Conservation (phyloP, 1,140 invertebrate genomes). For the Bombus haemorrhoidalis region DNA sequence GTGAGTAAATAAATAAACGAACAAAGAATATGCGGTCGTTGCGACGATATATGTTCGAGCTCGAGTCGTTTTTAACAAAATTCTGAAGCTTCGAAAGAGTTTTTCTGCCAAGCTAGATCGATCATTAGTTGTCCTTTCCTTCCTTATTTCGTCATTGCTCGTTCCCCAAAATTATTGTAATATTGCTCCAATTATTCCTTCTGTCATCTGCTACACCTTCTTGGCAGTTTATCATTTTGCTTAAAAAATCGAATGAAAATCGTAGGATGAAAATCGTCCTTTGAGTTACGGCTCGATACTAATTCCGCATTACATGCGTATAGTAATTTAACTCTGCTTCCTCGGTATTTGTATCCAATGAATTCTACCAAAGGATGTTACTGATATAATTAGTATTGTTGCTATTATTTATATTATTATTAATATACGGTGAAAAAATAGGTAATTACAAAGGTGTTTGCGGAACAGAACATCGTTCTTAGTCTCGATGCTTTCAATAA, state of each 20-base stretch:
- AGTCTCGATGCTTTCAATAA: background rate
- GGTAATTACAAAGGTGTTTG: background rate
- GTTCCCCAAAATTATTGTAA: too few relatives aligned
- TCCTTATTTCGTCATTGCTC: too few relatives aligned
- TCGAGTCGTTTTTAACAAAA: background rate
- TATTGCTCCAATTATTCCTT: too few relatives aligned
- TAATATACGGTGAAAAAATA: background rate
- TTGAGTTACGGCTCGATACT: too few relatives aligned
- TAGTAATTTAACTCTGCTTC: too few relatives aligned
- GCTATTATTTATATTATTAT: background rate
- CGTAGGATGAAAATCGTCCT: too few relatives aligned
- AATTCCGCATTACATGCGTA: too few relatives aligned
- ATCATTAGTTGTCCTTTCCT: background rate
- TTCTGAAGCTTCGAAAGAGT: background rate
- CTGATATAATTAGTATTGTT: background rate
- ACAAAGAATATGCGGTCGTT: conserved; percentile 48
- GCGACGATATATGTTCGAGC: conserved; percentile 38
- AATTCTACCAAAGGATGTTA: background rate
- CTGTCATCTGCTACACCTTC: too few relatives aligned
- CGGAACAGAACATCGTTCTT: background rate
- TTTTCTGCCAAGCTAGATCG: background rate
- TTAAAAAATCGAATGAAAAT: too few relatives aligned
- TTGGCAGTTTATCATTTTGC: too few relatives aligned
- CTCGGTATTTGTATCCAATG: background rate
- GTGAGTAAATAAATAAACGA: conserved; percentile 71